These are phyloP conservation scores for Liopterus haemorrhoidalis DNA, from an alignment of 2,888 invertebrate genomes.

Conservation along the genomic window DNA sequence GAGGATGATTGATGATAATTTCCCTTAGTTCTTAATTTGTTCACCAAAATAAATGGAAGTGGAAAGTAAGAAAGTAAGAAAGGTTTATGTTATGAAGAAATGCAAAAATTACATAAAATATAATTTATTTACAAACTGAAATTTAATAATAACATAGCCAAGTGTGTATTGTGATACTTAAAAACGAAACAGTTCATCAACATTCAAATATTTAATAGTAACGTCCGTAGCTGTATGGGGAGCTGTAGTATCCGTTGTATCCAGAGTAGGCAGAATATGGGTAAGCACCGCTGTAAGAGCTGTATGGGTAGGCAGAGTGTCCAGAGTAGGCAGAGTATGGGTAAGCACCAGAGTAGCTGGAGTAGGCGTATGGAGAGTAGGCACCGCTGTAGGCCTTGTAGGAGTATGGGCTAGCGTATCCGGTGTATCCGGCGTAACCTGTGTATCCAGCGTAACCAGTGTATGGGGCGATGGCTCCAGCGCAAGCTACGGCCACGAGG, in stretches of 20 bases:
- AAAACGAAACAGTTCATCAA: too few species aligned
- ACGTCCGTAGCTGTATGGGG: constrained; percentile 1
- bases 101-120: too few species aligned
- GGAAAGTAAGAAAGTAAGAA: too few species aligned
- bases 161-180: too few species aligned
- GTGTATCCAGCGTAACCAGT: too few species aligned
- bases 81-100: too few species aligned
- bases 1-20: too few species aligned
- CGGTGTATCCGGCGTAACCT: constrained; percentile 26
- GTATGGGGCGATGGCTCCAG: background rate
- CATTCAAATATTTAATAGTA: too few species aligned
- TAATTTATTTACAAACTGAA: too few species aligned
- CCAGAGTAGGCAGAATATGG: constrained; percentile 33
- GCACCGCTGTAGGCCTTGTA: background rate
- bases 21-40: too few species aligned
- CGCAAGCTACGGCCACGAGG: constrained; percentile 11
- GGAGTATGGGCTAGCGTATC: constrained; percentile 21
- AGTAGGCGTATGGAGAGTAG: constrained; percentile 5
- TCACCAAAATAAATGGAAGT: too few species aligned
- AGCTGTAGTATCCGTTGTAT: constrained; percentile 24
- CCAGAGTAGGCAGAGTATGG: constrained; percentile 44
- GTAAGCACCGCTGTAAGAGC: constrained; percentile 16
- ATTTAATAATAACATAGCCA: too few species aligned
- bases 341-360: constrained; percentile 15
- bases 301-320: constrained; percentile 29